Evolutionary conservation across 1,140 invertebrate species (phyloP).

Genomic region (Drosophila sucinea): DNA sequence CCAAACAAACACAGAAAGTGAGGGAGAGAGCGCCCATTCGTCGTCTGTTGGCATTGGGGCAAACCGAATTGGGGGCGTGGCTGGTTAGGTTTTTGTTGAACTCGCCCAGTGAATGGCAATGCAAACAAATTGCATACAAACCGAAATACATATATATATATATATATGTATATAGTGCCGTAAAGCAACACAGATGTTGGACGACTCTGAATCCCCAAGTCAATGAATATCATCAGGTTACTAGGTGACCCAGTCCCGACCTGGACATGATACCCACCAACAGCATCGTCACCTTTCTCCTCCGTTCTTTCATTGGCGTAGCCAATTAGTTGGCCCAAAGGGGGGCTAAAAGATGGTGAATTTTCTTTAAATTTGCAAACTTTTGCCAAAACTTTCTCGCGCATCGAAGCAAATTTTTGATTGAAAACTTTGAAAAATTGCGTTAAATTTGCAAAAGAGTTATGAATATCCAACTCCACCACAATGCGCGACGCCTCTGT

Average conservation of each 20-base stretch:
- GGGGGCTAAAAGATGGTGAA: not conserved
- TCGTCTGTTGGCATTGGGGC: conserved; percentile 2
- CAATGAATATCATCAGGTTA: conserved; percentile 80
- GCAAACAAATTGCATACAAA: conserved; percentile 63
- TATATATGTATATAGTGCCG: not conserved
- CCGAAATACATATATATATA: conserved; percentile 42
- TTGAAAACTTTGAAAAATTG: too few species aligned
- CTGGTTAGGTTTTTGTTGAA: conserved; percentile 13
- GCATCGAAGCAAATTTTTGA: too few species aligned
- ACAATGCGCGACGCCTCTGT: not conserved
- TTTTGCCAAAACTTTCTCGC: too few species aligned
- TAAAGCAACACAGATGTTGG: conserved; percentile 14
- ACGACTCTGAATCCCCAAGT: conserved; percentile 52
- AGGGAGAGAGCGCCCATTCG: not conserved
- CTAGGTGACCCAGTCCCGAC: conserved; percentile 76
- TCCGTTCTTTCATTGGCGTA: not conserved
- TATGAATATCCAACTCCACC: too few species aligned
- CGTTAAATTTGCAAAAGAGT: too few species aligned
- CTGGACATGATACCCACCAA: conserved; percentile 40
- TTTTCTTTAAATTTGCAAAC: too few species aligned
- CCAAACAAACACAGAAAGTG: conserved; percentile 62
- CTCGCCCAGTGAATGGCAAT: conserved; percentile 35
- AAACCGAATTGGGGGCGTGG: conserved; percentile 13
- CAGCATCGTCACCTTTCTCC: not conserved
- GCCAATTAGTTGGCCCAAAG: not conserved